Evolutionary conservation across 2,113 vertebrate genomes (phyloP).

Genomic region (Arizona elegans): DNA sequence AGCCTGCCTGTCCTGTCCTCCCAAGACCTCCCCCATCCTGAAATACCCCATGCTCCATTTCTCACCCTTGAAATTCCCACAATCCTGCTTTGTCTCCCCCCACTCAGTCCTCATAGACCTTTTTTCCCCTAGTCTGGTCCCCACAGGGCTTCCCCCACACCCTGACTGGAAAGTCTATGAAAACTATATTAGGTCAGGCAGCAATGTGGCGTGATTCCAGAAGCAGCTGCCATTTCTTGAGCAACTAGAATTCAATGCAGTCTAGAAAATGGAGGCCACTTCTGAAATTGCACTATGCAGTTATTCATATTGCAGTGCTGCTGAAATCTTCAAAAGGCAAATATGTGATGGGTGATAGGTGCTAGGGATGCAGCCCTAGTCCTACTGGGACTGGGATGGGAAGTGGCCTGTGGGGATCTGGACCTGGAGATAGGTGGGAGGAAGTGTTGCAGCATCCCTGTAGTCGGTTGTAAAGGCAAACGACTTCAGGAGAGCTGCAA

Average conservation of each 20-base stretch:
- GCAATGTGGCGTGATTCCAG: not conserved
- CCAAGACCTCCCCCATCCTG: not conserved
- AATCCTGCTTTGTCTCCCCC: not conserved
- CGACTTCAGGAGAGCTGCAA: not conserved
- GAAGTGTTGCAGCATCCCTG: not conserved
- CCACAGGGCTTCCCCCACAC: not conserved
- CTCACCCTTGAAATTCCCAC: not conserved
- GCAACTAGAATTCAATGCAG: not conserved
- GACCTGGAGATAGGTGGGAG: not conserved
- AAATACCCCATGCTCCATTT: not conserved
- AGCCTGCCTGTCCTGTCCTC: not conserved
- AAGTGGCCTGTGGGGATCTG: not conserved
- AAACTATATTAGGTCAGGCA: not conserved
- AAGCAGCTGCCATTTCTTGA: not conserved
- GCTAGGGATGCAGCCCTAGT: not conserved
- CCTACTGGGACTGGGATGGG: not conserved
- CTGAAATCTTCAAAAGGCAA: not conserved
- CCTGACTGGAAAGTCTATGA: not conserved
- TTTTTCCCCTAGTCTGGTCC: not conserved
- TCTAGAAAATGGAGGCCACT: not conserved
- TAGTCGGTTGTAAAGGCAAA: not conserved
- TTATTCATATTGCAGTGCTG: not conserved
- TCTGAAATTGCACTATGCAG: not conserved
- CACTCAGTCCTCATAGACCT: not conserved
- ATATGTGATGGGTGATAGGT: not conserved